These are phyloP conservation scores for Gymnocheta viridis DNA, from an alignment of 2,888 invertebrate species.

Conservation along the genomic window DNA sequence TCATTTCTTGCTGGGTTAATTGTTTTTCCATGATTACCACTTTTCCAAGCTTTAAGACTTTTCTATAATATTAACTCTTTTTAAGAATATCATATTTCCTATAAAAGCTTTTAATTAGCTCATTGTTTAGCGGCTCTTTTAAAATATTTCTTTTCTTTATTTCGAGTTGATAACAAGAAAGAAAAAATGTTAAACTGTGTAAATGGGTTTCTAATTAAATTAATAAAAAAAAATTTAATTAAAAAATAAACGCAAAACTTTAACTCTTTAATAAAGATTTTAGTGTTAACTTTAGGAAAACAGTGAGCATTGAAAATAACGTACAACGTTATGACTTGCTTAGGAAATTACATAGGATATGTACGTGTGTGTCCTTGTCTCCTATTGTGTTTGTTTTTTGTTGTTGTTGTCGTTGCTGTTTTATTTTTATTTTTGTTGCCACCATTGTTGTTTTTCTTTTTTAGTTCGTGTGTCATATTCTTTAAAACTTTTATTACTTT, in stretches of 20 bases:
- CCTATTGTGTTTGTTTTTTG: constrained; percentile 6
- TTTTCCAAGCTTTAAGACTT: not conserved
- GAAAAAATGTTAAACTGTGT: not conserved
- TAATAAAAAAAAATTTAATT: constrained; percentile 11
- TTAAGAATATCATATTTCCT: not conserved
- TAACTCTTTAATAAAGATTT: not conserved
- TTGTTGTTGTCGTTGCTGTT: not conserved
- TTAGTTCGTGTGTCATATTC: constrained; percentile 25
- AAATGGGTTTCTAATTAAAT: constrained; percentile 20
- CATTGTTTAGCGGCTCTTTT: not conserved
- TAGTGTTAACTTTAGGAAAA: not conserved
- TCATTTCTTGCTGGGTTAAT: no score
- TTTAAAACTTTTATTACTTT: constrained; percentile 60
- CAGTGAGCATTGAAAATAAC: not conserved
- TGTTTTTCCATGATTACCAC: no score
- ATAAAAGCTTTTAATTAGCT: not conserved
- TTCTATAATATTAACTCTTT: not conserved
- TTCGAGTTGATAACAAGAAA: not conserved
- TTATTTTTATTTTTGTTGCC: constrained; percentile 10
- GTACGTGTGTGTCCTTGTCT: constrained; percentile 43
- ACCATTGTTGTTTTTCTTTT: constrained; percentile 16
- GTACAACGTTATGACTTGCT: not conserved
- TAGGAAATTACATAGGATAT: not conserved
- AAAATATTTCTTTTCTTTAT: not conserved
- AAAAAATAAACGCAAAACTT: not conserved